These are phyloP conservation scores for Oryzias dopingdopingensis DNA, from an alignment of 2,797 vertebrate genomes.

Conservation along the genomic window DNA sequence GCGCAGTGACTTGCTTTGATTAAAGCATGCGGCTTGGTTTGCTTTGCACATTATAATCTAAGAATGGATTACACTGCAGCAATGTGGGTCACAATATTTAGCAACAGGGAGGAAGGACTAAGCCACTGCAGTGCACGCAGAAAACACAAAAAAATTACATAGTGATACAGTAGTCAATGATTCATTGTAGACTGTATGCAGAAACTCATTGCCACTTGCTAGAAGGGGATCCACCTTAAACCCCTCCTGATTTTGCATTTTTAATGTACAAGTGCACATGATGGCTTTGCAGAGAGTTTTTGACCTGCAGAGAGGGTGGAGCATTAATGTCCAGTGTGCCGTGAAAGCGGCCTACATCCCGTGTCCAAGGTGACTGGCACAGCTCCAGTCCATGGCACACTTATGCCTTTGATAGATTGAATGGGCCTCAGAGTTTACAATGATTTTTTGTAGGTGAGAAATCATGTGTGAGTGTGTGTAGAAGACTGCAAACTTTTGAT, in stretches of 20 bases:
- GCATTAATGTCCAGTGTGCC: slow-evolving; percentile 70
- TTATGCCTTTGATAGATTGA: slow-evolving; percentile 69
- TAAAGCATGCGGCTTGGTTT: slow-evolving; percentile 66
- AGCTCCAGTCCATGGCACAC: slow-evolving; percentile 60
- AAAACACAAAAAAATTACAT: slow-evolving; percentile 29
- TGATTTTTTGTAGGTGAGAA: slow-evolving; percentile 6
- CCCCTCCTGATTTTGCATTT: slow-evolving; percentile 19
- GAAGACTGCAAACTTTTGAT: slow-evolving; percentile 30
- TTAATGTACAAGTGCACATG: slow-evolving; percentile 35
- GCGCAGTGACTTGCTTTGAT: slow-evolving; percentile 71
- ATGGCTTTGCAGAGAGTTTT: slow-evolving; percentile 30
- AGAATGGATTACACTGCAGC: slow-evolving; percentile 70
- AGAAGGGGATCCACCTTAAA: slow-evolving; percentile 39
- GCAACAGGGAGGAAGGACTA: slow-evolving; percentile 48
- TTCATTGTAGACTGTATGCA: slow-evolving; percentile 38
- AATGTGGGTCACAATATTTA: slow-evolving; percentile 74
- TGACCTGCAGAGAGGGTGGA: slow-evolving; percentile 69
- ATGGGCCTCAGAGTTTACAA: slow-evolving; percentile 45
- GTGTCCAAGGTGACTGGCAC: slow-evolving; percentile 73
- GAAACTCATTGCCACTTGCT: slow-evolving; percentile 30
- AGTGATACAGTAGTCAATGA: slow-evolving; percentile 28
- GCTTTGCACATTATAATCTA: slow-evolving; percentile 70
- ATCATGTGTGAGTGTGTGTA: slow-evolving; percentile 4
- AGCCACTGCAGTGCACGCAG: slow-evolving; percentile 25
- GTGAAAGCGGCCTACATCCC: slow-evolving; percentile 66